Conservation (phyloP, 1,140 invertebrate genomes). For the Papilio glaucus region DNA sequence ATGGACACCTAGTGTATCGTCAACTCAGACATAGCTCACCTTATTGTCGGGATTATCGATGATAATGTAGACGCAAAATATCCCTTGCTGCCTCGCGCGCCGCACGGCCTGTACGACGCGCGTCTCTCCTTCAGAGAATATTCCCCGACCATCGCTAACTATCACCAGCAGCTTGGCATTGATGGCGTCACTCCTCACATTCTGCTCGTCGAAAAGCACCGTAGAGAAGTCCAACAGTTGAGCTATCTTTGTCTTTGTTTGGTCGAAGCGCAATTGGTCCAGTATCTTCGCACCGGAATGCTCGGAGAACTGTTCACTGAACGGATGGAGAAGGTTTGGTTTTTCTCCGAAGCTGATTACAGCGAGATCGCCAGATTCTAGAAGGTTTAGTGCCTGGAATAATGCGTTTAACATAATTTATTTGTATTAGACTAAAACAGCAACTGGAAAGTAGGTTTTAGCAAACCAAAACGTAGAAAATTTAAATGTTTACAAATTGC, state of each 20-base stretch:
- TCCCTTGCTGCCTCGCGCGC: constrained; percentile 89
- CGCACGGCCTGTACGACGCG: constrained; percentile 91
- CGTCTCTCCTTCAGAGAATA: constrained; percentile 94
- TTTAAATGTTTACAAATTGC: too few relatives aligned
- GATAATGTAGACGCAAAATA: constrained; percentile 98
- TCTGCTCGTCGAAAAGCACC: constrained; percentile 87
- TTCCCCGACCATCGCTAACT: constrained; percentile 96
- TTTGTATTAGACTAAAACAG: too few relatives aligned
- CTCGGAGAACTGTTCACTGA: constrained; percentile 93
- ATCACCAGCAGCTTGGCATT: constrained; percentile 94
- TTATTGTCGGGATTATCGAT: constrained; percentile 96
- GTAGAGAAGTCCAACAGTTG: constrained; percentile 91
- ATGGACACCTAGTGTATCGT: too few relatives aligned
- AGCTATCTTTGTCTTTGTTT: constrained; percentile 91
- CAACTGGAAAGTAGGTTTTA: too few relatives aligned
- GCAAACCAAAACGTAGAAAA: too few relatives aligned
- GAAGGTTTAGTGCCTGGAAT: constrained; percentile 92
- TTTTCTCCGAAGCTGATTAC: constrained; percentile 97
- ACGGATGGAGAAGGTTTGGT: constrained; percentile 92
- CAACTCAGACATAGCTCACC: too few relatives aligned
- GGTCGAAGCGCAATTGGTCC: constrained; percentile 91
- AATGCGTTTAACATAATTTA: too few relatives aligned
- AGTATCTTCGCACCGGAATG: constrained; percentile 91
- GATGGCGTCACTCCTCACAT: constrained; percentile 84
- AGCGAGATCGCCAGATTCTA: constrained; percentile 96